Evolutionary conservation across 2,888 invertebrate species (phyloP), one percentile per base, ranked within the genome.

Genomic region (Cheilosia impressa): DNA sequence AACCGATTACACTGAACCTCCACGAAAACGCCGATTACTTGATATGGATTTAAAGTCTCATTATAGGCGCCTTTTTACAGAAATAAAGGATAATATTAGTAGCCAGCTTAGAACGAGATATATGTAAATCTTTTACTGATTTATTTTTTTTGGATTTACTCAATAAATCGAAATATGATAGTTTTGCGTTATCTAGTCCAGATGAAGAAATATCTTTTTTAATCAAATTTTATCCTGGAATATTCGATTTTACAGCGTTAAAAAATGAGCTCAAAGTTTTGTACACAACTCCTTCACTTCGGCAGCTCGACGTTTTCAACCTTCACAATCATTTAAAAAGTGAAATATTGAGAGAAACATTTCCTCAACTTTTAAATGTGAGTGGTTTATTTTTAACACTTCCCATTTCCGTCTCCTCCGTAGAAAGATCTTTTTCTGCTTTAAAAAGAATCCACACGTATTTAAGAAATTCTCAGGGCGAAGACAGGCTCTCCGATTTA

Each of bases 61-160:
- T 9, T 60, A 60, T n/a, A 71, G 52, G 24, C 60, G 50, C 6
- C 60, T 71, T 38, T 60, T 57, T 69, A 19, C 58, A 34, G 57
- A 58, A 69, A 69, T 57, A 31, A 68, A 68, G 17, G 17, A 68
- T 27, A 68, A 57, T 57, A 68, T 57, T 57, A 57, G 45, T 34
- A 3, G 2, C 27, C 55, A 45, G 9, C 41, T n/a, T 41, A 58
- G 38, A 19, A 41, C 13, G 22, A 41, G 53, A 53, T 66, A 66
- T n/a, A n/a, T n/a, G n/a, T 45, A 68, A 68, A 45, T 27, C 68
- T 45, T 57, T 68, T 10, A 57, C 31, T 0, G 31, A 57, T 17
- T 52, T 66, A 53, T 15, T 66, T 66, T 53, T 55, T 55, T 55
- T 31, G 17, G 55, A 55, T 55, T 34, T 57, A 57, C 34, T 57